Conservation (phyloP, 2,888 invertebrate genomes). For the Galerucella pusilla region DNA sequence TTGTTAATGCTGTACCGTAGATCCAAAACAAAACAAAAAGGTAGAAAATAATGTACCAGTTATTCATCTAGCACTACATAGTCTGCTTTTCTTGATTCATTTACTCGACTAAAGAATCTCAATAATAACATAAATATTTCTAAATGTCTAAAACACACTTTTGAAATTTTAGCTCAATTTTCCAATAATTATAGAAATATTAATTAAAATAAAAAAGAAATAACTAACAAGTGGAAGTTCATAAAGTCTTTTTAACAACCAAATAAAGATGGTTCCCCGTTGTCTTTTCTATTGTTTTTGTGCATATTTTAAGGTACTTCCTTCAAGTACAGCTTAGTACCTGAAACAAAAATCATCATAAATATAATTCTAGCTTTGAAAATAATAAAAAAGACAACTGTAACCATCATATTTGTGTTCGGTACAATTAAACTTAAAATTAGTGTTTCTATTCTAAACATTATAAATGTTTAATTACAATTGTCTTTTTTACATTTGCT, state of each 20-base stretch:
- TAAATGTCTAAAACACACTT: no score
- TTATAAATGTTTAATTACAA: conserved; percentile 29
- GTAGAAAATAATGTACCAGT: no score
- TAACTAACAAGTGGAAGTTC: neutral
- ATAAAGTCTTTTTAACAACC: neutral
- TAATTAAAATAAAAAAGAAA: no score
- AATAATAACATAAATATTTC: no score
- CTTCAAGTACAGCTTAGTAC: conserved; percentile 23
- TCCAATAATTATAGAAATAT: no score
- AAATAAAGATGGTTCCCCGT: conserved; percentile 24
- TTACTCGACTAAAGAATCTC: no score
- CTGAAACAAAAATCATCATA: conserved; percentile 45
- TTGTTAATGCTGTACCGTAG: no score
- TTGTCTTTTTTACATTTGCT: conserved; percentile 41
- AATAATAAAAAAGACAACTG: conserved; percentile 51
- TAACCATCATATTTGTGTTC: conserved; percentile 12
- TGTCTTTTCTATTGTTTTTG: conserved; percentile 46
- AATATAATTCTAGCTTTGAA: conserved; percentile 18
- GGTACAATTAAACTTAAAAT: neutral
- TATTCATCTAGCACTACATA: no score
- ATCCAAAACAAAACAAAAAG: no score
- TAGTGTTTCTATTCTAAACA: neutral
- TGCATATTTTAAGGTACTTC: conserved; percentile 23
- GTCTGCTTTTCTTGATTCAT: no score
- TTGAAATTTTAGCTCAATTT: no score